Conservation (phyloP, 2,113 vertebrate species). For the Epinephelus fuscoguttatus region DNA sequence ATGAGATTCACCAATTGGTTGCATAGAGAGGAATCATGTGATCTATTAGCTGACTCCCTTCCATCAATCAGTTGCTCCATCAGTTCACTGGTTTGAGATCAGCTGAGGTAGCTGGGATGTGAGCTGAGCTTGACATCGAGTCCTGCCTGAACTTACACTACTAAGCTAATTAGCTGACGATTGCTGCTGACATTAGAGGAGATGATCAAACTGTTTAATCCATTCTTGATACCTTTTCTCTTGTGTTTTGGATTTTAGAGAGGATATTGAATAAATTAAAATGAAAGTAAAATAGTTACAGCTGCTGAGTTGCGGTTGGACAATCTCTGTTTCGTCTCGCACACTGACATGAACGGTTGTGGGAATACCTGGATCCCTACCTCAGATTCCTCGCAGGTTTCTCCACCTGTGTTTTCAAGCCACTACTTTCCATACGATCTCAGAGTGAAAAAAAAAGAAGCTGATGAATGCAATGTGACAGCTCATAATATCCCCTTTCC, state of each 20-base stretch:
- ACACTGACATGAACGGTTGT: constrained; percentile 28
- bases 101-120: no score
- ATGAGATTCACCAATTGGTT: no score
- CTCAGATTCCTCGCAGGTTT: not conserved
- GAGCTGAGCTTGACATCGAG: no score
- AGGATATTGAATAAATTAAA: no score
- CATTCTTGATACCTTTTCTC: not conserved
- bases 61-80: no score
- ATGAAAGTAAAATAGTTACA: no score
- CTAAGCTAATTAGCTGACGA: not conserved
- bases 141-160: no score
- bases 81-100: no score
- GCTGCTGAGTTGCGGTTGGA: not conserved
- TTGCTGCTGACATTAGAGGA: not conserved
- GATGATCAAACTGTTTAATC: not conserved
- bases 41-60: no score
- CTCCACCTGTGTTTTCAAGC: constrained; percentile 25
- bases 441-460: constrained; percentile 52
- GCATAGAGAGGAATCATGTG: no score
- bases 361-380: not conserved
- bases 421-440: constrained; percentile 51
- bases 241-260: not conserved
- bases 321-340: constrained; percentile 11
- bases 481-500: constrained; percentile 80
- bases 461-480: constrained; percentile 80